Evolutionary conservation across 1,140 invertebrate genomes (phyloP), one percentile per base, ranked within the genome.

Genomic region (Megalonaias nervosa): DNA sequence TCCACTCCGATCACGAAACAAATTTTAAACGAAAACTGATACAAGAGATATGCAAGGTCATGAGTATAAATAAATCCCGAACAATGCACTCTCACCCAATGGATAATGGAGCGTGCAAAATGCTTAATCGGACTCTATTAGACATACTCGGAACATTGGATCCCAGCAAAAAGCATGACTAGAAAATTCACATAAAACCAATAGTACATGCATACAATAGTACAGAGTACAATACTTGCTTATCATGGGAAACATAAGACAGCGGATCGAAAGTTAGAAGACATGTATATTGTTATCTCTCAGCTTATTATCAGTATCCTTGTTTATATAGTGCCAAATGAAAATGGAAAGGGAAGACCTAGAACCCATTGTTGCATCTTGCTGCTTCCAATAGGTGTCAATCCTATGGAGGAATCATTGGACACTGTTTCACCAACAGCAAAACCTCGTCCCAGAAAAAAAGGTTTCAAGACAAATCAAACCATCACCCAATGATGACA

Each of bases 21-120:
- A 67, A 81, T 64, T 81, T 81, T 57, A 58, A 77, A 64, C 21
- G 19, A 55, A 23, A 67, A 2, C 16, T 80, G n/a, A 71, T 80
- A 14, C 14, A 71, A 67, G 67, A 79, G 48, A 15, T 79, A 23
- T 75, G 72, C 58, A 1, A 23, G 38, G 15, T 74, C 11, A 26
- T 38, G 57, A 58, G 67, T 3, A 74, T 79, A 21, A 62, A 62
- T 2, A 68, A 79, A 64, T 48, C 58, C 12, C 56, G 65, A 61
- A 78, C 77, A 26, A 66, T 61, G 1, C 66, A 48, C 17, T 79
- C 75, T 26, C 73, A 79, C 38, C 72, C 77, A 12, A 68, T 62
- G 66, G 61, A 72, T 4, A 73, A 79, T 38, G 71, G 77, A 15
- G 23, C 13, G 2, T 62, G 56, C 19, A 70, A 78, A 60, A n/a